phyloP scores from a whole-genome alignment of 2,797 vertebrate species.

The Gallinago solitaria region DNA sequence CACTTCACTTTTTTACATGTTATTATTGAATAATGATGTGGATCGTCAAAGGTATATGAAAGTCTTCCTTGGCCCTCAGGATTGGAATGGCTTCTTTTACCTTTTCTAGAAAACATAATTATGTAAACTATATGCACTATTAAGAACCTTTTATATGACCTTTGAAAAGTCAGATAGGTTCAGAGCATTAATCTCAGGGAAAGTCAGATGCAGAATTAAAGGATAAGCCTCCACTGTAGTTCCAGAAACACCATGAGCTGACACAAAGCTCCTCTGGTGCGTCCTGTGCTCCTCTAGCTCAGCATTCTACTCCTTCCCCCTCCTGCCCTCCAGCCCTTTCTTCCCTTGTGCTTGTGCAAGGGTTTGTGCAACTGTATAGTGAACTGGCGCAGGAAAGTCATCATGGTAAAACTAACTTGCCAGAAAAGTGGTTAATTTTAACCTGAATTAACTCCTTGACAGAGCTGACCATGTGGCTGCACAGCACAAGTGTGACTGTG shows the following conservation, averaged over 20 bases:
- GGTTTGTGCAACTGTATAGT: background rate
- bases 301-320: background rate
- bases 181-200: background rate
- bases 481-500: background rate
- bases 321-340: background rate
- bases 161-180: background rate
- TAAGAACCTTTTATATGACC: background rate
- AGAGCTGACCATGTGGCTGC: background rate
- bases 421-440: conserved; percentile 13
- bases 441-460: background rate
- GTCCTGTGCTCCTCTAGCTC: background rate
- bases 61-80: background rate
- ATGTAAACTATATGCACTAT: background rate
- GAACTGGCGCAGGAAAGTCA: background rate
- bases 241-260: background rate
- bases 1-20: background rate
- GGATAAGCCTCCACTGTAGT: background rate
- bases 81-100: background rate
- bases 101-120: background rate
- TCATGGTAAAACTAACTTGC: background rate
- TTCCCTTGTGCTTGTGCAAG: background rate
- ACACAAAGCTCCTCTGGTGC: background rate
- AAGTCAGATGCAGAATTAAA: background rate
- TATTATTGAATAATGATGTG: background rate
- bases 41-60: background rate